Evolutionary conservation across 2,797 vertebrate genomes (phyloP).

Genomic region (Takifugu ocellatus): DNA sequence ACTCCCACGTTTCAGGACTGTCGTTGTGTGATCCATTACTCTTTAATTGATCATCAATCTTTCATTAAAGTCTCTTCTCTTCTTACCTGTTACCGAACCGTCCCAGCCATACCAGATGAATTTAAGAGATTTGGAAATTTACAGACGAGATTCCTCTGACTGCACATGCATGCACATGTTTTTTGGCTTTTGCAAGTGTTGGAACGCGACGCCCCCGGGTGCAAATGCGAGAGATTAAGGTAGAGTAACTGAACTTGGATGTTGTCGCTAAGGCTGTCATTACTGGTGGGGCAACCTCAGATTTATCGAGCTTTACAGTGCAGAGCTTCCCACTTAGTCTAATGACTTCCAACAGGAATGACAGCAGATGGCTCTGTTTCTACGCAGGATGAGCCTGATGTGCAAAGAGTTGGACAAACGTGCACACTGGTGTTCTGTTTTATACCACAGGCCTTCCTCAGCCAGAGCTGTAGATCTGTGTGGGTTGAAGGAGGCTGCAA

Average conservation of each 20-base stretch:
- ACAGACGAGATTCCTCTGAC: slow-evolving; percentile 4
- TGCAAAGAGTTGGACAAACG: slow-evolving; percentile 25
- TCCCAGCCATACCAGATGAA: not conserved
- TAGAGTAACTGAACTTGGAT: slow-evolving; percentile 35
- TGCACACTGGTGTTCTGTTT: slow-evolving; percentile 11
- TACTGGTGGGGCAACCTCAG: slow-evolving; percentile 44
- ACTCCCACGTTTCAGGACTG: not conserved
- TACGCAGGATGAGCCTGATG: slow-evolving; percentile 23
- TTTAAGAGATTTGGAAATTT: slow-evolving; percentile 2
- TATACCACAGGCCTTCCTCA: slow-evolving; percentile 1
- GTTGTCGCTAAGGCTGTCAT: slow-evolving; percentile 44
- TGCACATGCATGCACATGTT: slow-evolving; percentile 21
- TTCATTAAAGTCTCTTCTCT: not conserved
- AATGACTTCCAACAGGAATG: slow-evolving; percentile 57
- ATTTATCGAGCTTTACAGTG: slow-evolving; percentile 60
- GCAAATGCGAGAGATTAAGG: slow-evolving; percentile 30
- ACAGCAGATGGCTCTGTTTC: slow-evolving; percentile 56
- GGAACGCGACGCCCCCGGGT: slow-evolving; percentile 10
- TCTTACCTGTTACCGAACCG: slow-evolving; percentile 1
- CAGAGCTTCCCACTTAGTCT: slow-evolving; percentile 58
- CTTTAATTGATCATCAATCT: not conserved
- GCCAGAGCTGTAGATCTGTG: not conserved
- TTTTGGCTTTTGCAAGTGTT: slow-evolving; percentile 40
- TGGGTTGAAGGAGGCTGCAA: not conserved
- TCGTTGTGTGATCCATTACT: not conserved